These are phyloP conservation scores for Tetragonisca angustula DNA, from an alignment of 2,888 invertebrate genomes.

Conservation along the genomic window DNA sequence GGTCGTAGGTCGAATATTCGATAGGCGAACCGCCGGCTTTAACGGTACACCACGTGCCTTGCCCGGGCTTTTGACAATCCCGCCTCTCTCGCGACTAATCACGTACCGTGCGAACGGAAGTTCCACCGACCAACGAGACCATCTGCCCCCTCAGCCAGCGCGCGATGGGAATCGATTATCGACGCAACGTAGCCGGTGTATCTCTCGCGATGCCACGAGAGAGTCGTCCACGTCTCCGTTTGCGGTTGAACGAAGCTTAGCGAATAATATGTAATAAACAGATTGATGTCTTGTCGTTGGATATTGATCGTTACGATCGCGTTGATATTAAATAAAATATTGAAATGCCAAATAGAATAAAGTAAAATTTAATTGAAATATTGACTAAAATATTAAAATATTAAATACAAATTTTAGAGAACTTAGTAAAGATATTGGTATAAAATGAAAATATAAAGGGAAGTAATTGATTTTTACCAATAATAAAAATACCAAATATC, in stretches of 20 bases:
- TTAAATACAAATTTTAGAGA: no score
- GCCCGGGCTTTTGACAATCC: slow-evolving; percentile 71
- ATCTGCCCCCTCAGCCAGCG: neutral
- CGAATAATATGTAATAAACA: no score
- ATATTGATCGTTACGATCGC: no score
- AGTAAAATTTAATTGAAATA: no score
- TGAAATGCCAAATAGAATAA: no score
- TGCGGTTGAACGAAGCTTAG: neutral
- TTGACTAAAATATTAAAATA: no score
- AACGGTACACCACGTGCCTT: slow-evolving; percentile 71
- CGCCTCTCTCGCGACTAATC: slow-evolving; percentile 65
- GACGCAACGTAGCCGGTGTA: neutral
- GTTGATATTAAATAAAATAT: no score
- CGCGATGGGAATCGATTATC: slow-evolving; percentile 10
- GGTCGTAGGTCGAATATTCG: slow-evolving; percentile 73
- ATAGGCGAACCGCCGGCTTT: slow-evolving; percentile 69
- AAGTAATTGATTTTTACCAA: no score
- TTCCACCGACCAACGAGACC: neutral
- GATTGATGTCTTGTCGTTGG: no score
- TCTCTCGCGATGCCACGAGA: neutral
- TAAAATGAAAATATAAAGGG: no score
- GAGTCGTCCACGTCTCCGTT: neutral
- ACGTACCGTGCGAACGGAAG: slow-evolving; percentile 56
- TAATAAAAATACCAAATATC: no score
- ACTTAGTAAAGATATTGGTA: no score